phyloP scores from a whole-genome alignment of 2,797 vertebrate species.

The Alauda arvensis region DNA sequence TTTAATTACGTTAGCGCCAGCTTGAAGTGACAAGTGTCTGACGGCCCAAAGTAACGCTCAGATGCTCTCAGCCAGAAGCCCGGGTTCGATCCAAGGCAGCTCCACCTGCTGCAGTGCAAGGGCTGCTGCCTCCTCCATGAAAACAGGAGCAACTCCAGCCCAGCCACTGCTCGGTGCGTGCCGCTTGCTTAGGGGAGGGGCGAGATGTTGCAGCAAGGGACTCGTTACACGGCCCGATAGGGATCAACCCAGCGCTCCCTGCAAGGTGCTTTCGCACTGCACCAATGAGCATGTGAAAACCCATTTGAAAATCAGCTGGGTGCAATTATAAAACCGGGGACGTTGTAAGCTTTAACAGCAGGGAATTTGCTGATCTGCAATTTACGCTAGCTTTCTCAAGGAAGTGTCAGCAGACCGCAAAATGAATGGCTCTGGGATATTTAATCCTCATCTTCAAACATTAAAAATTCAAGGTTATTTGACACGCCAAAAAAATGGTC shows the following conservation, averaged over 20 bases:
- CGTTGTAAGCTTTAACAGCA: conserved; percentile 2
- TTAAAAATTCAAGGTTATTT: conserved; percentile 49
- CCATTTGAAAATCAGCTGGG: background rate
- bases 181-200: conserved; percentile 52
- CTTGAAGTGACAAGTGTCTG: conserved; percentile 15
- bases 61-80: conserved; percentile 9
- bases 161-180: conserved; percentile 17
- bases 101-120: conserved; percentile 59
- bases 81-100: conserved; percentile 19
- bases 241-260: background rate
- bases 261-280: conserved; percentile 58
- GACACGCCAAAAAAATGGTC: background rate
- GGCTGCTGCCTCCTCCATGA: conserved; percentile 35
- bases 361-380: conserved; percentile 48
- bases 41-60: background rate
- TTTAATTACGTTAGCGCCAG: background rate
- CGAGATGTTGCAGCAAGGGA: conserved; percentile 62
- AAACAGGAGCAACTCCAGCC: conserved; percentile 37
- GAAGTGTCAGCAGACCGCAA: conserved; percentile 16
- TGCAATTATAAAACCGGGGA: background rate
- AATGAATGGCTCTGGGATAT: conserved; percentile 37
- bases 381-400: background rate
- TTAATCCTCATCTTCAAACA: conserved; percentile 21
- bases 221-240: conserved; percentile 57
- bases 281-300: conserved; percentile 40